Percentiles rank a stretch among this genome's conserved stretches.
These are phyloP conservation scores for Syngnathus scovelli DNA, from an alignment of 2,113 vertebrate genomes.

Conservation along the genomic window DNA sequence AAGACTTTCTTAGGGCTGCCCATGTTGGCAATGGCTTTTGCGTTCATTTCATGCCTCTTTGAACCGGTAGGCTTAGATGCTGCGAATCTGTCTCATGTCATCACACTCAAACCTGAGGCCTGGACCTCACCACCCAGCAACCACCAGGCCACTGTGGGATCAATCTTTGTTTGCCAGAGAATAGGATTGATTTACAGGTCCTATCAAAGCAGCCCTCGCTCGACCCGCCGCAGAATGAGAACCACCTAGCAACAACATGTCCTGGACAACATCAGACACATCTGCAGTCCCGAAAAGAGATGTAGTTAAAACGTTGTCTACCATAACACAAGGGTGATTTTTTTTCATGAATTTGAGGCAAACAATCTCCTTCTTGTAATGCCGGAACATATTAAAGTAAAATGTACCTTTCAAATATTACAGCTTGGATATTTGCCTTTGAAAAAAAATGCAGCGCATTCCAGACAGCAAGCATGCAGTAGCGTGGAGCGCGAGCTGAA, in stretches of 20 bases:
- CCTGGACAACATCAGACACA: conserved; percentile 53
- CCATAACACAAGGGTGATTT: conserved; percentile 21
- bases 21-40: conserved; percentile 50
- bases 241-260: conserved; percentile 57
- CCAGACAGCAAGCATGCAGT: conserved; percentile 43
- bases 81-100: conserved; percentile 67
- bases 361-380: conserved; percentile 22
- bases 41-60: conserved; percentile 75
- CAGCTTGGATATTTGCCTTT: conserved; percentile 53
- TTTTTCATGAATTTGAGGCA: conserved; percentile 26
- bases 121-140: conserved; percentile 53
- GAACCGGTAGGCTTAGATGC: conserved; percentile 61
- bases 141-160: conserved; percentile 63
- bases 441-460: conserved; percentile 62
- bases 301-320: conserved; percentile 27
- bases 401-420: conserved; percentile 42
- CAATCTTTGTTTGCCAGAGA: conserved; percentile 71
- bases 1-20: conserved; percentile 35
- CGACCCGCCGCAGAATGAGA: conserved; percentile 62
- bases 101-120: conserved; percentile 69
- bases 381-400: conserved; percentile 17
- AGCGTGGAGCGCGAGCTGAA: conserved; percentile 42
- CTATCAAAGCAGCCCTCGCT: conserved; percentile 69
- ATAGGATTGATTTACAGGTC: conserved; percentile 73
- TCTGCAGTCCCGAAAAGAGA: conserved; percentile 26